These are phyloP conservation scores for Pocillopora grandis DNA, from an alignment of 92 coral and sea anemone species.

Conservation along the genomic window DNA sequence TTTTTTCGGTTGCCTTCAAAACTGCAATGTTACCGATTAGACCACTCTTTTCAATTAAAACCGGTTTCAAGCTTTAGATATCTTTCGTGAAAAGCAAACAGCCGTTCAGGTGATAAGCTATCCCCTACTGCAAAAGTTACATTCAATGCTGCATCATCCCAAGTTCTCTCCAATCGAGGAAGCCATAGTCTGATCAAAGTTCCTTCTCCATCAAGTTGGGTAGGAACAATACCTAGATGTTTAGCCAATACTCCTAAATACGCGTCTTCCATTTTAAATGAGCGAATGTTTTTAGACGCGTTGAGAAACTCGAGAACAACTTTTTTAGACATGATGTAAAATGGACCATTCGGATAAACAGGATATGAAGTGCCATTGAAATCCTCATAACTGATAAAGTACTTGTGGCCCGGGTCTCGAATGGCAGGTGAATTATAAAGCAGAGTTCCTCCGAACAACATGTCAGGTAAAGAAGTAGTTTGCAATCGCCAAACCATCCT, in stretches of 20 bases:
- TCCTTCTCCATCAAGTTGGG: not conserved
- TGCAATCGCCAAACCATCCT: slow-evolving; percentile 47
- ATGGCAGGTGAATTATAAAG: not conserved
- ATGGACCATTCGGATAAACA: slow-evolving; percentile 47
- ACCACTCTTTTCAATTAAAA: too few relatives aligned
- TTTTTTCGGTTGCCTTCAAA: too few relatives aligned
- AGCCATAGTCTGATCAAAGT: not conserved
- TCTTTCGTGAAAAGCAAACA: not conserved
- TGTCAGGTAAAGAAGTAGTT: slow-evolving; percentile 38
- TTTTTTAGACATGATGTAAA: slow-evolving; percentile 47
- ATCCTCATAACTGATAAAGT: not conserved
- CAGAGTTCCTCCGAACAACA: slow-evolving; percentile 41
- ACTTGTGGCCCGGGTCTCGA: not conserved
- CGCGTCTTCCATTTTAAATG: slow-evolving; percentile 53
- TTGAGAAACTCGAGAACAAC: slow-evolving; percentile 25
- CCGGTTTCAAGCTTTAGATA: not conserved
- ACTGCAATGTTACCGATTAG: too few relatives aligned
- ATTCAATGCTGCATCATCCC: not conserved
- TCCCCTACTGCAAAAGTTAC: not conserved
- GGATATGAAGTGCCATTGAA: slow-evolving; percentile 29
- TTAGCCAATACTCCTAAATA: slow-evolving; percentile 48
- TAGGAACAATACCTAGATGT: not conserved
- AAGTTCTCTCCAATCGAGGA: not conserved
- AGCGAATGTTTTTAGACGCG: slow-evolving; percentile 2
- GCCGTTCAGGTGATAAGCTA: not conserved